Conservation (phyloP, 53 echinoderm and acorn worm genomes). For the Crossaster papposus region DNA sequence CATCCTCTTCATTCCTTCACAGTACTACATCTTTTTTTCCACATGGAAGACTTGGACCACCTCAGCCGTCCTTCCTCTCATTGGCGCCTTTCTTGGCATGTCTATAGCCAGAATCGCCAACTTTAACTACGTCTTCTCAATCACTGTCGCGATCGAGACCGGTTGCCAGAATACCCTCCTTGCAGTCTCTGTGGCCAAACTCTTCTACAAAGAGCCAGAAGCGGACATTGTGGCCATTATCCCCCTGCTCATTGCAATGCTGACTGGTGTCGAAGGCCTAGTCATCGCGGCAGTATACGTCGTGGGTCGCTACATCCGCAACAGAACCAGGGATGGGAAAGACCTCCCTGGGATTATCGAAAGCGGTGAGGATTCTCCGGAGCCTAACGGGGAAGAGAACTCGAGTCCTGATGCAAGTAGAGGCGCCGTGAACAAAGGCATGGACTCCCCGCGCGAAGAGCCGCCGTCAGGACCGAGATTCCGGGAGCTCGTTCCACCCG, state of each 20-base stretch:
- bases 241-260: constrained; percentile 67
- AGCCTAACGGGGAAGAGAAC: not conserved
- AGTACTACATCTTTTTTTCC: constrained; percentile 80
- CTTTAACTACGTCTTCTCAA: constrained; percentile 48
- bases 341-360: not conserved
- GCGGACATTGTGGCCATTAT: constrained; percentile 66
- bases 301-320: constrained; percentile 16
- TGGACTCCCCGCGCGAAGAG: not conserved
- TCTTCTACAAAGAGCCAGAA: constrained; percentile 67
- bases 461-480: not conserved
- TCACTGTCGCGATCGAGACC: constrained; percentile 74
- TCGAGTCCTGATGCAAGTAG: too few species aligned
- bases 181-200: constrained; percentile 55
- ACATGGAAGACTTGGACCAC: constrained; percentile 64
- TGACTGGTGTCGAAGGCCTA: constrained; percentile 68
- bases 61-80: constrained; percentile 68
- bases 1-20: constrained; percentile 73
- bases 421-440: not conserved
- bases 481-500: not conserved
- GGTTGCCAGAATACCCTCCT: constrained; percentile 75
- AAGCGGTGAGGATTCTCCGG: not conserved
- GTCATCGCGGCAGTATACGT: constrained; percentile 19
- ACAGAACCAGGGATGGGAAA: constrained; percentile 4
- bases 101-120: constrained; percentile 69
- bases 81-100: constrained; percentile 72